phyloP scores from a whole-genome alignment of 53 echinoderm and acorn worm genomes.

The Arbacia lixula region DNA sequence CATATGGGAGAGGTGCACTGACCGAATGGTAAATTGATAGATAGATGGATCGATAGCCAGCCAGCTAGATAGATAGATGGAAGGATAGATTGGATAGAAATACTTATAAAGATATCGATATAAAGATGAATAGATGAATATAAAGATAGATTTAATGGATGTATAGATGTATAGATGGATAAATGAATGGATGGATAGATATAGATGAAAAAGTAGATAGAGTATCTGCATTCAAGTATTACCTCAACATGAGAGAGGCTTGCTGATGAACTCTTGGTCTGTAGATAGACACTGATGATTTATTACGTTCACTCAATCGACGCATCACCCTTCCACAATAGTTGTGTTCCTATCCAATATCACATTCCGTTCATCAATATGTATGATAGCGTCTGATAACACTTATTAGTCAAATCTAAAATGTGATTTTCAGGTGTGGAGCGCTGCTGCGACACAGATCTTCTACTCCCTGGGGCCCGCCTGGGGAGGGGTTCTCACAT shows the following conservation, averaged over 20 bases:
- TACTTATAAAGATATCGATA: background rate
- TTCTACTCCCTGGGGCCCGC: conserved; percentile 96
- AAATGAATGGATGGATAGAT: background rate
- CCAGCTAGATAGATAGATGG: background rate
- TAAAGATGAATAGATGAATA: background rate
- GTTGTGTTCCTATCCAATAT: too few species aligned
- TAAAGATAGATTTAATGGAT: background rate
- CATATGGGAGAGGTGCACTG: too few species aligned
- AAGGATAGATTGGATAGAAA: background rate
- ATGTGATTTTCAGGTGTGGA: too few species aligned
- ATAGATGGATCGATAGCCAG: background rate
- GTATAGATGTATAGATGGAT: background rate
- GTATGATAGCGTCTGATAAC: too few species aligned
- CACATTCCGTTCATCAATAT: too few species aligned
- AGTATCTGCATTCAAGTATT: too few species aligned
- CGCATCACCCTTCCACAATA: too few species aligned
- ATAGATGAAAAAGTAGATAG: background rate
- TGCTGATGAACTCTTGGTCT: too few species aligned
- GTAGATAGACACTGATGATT: too few species aligned
- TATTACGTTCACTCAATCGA: too few species aligned
- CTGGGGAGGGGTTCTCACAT: conserved; percentile 93
- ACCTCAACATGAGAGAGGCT: too few species aligned
- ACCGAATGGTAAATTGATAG: background rate
- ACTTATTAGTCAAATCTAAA: too few species aligned
- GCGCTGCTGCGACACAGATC: conserved; percentile 94